A percentile compares a stretch with the other conserved stretches of the same genome.
phyloP scores from a whole-genome alignment of 2,113 vertebrate genomes.

The Odocoileus virginianus region DNA sequence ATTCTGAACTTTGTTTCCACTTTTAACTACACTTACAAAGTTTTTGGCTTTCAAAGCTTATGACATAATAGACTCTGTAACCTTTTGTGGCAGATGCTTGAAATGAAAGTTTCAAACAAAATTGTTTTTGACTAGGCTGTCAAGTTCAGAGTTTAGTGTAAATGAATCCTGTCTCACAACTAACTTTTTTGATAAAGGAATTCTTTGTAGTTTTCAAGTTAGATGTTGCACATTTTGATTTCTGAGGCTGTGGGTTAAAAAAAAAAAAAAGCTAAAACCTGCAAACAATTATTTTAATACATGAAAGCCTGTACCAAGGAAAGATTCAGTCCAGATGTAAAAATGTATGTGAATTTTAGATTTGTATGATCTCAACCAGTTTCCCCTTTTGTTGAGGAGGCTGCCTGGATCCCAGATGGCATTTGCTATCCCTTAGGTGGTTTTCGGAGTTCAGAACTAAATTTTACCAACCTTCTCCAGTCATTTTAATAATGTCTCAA shows the following conservation, averaged over 20 bases:
- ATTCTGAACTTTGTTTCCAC: constrained; percentile 43
- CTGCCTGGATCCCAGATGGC: constrained; percentile 82
- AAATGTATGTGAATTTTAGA: constrained; percentile 84
- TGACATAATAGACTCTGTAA: constrained; percentile 58
- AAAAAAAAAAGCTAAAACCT: constrained; percentile 59
- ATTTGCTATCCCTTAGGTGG: constrained; percentile 67
- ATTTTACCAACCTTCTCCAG: constrained; percentile 51
- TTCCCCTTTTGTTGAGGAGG: constrained; percentile 58
- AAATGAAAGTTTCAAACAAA: constrained; percentile 62
- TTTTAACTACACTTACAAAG: constrained; percentile 43
- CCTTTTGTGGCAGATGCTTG: constrained; percentile 61
- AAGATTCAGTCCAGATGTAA: constrained; percentile 85
- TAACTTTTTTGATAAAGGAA: constrained; percentile 60
- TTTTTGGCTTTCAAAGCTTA: constrained; percentile 65
- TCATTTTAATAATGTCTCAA: constrained; percentile 38
- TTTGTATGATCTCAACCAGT: constrained; percentile 83
- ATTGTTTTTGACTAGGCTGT: constrained; percentile 61
- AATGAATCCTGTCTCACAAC: constrained; percentile 42
- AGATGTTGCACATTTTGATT: constrained; percentile 50
- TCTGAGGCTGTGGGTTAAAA: background rate
- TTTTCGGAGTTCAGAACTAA: constrained; percentile 66
- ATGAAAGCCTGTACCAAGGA: constrained; percentile 80
- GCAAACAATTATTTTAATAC: constrained; percentile 86
- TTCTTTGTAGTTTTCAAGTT: constrained; percentile 66
- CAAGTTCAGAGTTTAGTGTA: constrained; percentile 48